These are phyloP conservation scores for Ariopsis seemanni DNA, from an alignment of 2,113 vertebrate genomes.

Conservation along the genomic window DNA sequence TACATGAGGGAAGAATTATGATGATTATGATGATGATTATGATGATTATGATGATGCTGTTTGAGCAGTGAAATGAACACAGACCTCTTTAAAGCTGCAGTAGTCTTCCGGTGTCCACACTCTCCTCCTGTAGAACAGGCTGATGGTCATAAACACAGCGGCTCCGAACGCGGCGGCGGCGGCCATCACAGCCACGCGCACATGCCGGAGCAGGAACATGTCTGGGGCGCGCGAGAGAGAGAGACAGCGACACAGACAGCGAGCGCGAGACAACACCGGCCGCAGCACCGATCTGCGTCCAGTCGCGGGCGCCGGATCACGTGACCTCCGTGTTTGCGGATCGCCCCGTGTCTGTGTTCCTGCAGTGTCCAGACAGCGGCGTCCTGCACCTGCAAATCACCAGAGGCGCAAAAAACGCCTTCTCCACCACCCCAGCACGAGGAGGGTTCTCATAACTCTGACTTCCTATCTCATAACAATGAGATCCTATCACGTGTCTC, in stretches of 20 bases:
- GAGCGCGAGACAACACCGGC: neutral
- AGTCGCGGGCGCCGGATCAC: constrained; percentile 33
- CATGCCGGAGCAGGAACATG: constrained; percentile 73
- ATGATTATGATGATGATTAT: neutral
- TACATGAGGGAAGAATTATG: neutral
- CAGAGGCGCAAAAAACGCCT: no score
- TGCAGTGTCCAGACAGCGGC: constrained; percentile 19
- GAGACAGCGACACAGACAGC: neutral
- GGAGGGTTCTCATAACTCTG: no score
- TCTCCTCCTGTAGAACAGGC: constrained; percentile 72
- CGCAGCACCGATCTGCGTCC: neutral
- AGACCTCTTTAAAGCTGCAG: constrained; percentile 64
- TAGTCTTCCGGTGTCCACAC: constrained; percentile 71
- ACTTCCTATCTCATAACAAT: no score
- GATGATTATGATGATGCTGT: neutral
- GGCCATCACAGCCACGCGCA: constrained; percentile 76
- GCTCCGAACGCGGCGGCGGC: constrained; percentile 82
- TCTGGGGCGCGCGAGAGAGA: neutral
- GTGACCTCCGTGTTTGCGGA: constrained; percentile 52
- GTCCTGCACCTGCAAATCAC: neutral
- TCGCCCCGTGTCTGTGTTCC: constrained; percentile 22
- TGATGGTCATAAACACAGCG: constrained; percentile 81
- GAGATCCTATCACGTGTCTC: no score
- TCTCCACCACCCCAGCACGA: no score
- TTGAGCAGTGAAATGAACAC: constrained; percentile 1